phyloP scores from a whole-genome alignment of 2,888 invertebrate genomes.

The Zootermopsis nevadensis region DNA sequence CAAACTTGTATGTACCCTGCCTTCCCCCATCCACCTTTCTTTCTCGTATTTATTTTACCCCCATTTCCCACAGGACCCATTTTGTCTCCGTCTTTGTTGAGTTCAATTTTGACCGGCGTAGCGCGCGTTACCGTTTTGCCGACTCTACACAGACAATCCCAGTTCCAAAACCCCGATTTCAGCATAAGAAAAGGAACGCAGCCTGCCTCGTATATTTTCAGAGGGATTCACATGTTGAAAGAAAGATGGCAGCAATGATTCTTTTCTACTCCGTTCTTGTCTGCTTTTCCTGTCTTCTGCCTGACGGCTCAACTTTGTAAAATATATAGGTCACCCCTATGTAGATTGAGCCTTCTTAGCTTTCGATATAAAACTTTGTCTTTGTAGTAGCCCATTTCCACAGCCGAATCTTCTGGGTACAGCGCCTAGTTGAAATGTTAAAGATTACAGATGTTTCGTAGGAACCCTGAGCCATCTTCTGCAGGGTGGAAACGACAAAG shows the following conservation, averaged over 20 bases:
- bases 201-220: conserved; percentile 47
- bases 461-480: no score
- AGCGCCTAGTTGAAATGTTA: no score
- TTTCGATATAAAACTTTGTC: no score
- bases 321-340: no score
- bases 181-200: conserved; percentile 33
- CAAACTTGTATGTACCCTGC: conserved; percentile 17
- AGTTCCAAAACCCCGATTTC: conserved; percentile 40
- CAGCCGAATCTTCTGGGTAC: no score
- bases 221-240: conserved; percentile 47
- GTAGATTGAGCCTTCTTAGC: no score
- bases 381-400: no score
- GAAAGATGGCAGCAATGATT: conserved; percentile 50
- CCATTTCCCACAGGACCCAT: conserved; percentile 47
- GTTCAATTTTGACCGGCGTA: conserved; percentile 50
- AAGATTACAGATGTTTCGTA: no score
- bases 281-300: not conserved
- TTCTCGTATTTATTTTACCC: conserved; percentile 35
- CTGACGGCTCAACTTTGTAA: no score
- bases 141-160: conserved; percentile 33
- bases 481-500: no score
- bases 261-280: conserved; percentile 36
- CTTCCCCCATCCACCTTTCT: conserved; percentile 1
- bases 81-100: conserved; percentile 49
- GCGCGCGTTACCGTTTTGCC: conserved; percentile 35